phyloP scores from a whole-genome alignment of 2,797 vertebrate genomes.

The Erpetoichthys calabaricus region DNA sequence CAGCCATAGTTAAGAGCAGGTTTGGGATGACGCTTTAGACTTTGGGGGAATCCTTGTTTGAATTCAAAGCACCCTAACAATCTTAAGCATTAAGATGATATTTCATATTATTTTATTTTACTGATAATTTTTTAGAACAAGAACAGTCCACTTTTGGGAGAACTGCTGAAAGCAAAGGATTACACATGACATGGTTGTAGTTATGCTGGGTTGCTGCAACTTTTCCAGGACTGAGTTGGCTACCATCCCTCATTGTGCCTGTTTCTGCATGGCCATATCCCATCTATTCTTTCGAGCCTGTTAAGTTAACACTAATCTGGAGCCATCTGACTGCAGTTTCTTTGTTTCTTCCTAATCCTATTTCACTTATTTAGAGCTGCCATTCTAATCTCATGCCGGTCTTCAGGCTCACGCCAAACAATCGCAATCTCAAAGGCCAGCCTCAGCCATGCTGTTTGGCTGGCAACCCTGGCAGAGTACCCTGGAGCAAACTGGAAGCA shows the following conservation, averaged over 20 bases:
- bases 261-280: too few species aligned
- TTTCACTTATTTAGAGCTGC: slow-evolving; percentile 13
- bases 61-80: too few species aligned
- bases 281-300: slow-evolving; percentile 11
- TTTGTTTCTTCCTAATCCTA: slow-evolving; percentile 15
- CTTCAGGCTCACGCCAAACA: slow-evolving; percentile 8
- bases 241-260: background rate
- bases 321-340: slow-evolving; percentile 10
- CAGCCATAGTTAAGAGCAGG: too few species aligned
- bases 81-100: too few species aligned
- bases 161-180: slow-evolving; percentile 2
- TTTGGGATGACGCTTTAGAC: too few species aligned
- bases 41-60: too few species aligned
- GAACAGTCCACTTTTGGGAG: too few species aligned
- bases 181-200: slow-evolving; percentile 30
- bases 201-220: slow-evolving; percentile 25
- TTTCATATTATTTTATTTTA: too few species aligned
- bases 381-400: slow-evolving; percentile 7
- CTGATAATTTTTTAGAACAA: too few species aligned
- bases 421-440: slow-evolving; percentile 4
- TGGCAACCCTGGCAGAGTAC: too few species aligned
- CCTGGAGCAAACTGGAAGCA: background rate
- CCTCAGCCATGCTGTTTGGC: background rate
- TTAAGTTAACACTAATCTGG: slow-evolving; percentile 14
- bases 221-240: slow-evolving; percentile 31